Percentiles rank a stretch among this genome's conserved stretches.
phyloP scores from a whole-genome alignment of 2,888 invertebrate genomes.

The Synanthedon formicaeformis region DNA sequence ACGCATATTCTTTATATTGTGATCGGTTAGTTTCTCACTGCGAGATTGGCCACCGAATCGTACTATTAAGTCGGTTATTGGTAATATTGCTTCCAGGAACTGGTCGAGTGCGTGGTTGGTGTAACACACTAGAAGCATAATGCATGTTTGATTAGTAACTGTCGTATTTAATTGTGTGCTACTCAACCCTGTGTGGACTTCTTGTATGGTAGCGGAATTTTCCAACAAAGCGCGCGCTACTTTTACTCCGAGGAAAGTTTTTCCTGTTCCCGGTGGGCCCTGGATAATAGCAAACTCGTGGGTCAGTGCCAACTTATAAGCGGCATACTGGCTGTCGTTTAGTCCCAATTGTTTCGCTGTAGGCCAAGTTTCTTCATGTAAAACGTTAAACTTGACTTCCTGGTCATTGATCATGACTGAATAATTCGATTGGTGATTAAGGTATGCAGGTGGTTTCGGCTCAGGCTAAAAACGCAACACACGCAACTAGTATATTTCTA shows the following conservation, averaged over 20 bases:
- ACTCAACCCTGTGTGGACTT: too few species aligned
- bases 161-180: too few species aligned
- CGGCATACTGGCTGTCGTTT: constrained; percentile 75
- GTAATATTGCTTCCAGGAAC: constrained; percentile 77
- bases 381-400: constrained; percentile 19
- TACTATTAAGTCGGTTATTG: constrained; percentile 70
- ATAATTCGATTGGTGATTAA: constrained; percentile 11
- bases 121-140: constrained; percentile 81
- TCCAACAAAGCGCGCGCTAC: constrained; percentile 64
- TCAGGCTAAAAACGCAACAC: constrained; percentile 28
- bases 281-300: constrained; percentile 82
- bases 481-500: too few species aligned
- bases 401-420: constrained; percentile 1
- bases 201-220: too few species aligned
- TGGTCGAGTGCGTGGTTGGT: constrained; percentile 91
- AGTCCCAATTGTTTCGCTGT: constrained; percentile 49
- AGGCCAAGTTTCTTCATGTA: constrained; percentile 55
- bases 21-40: constrained; percentile 46
- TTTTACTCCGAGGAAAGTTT: constrained; percentile 82
- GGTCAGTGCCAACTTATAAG: constrained; percentile 75
- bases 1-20: constrained; percentile 50
- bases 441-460: constrained; percentile 27
- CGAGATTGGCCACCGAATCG: constrained; percentile 78
- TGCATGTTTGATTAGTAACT: constrained; percentile 19
- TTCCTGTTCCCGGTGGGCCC: constrained; percentile 90